phyloP scores from a whole-genome alignment of 2,797 vertebrate genomes.

The Enteromius mattozi region DNA sequence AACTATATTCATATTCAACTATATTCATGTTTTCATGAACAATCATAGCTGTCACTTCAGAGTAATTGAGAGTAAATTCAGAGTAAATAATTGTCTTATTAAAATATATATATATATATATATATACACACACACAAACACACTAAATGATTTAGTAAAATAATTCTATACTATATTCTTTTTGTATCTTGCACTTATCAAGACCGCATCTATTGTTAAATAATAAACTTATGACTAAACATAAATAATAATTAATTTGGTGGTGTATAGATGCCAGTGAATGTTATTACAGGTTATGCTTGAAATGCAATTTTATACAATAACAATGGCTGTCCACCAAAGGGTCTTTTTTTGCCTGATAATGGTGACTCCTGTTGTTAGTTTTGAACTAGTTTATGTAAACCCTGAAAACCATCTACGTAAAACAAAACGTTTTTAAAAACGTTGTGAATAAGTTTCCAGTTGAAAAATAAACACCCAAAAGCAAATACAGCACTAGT shows the following conservation, averaged over 20 bases:
- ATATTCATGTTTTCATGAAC: too few relatives aligned
- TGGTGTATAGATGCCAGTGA: not conserved
- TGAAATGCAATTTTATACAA: not conserved
- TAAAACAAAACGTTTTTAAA: not conserved
- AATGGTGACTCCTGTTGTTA: not conserved
- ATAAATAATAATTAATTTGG: too few relatives aligned
- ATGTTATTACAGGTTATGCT: not conserved
- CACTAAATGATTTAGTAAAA: too few relatives aligned
- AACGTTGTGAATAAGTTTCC: not conserved
- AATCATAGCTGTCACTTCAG: too few relatives aligned
- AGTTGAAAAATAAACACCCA: not conserved
- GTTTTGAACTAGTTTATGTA: not conserved
- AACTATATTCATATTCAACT: too few relatives aligned
- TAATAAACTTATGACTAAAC: too few relatives aligned
- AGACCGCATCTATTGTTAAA: not conserved
- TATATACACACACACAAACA: too few relatives aligned
- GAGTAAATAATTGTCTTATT: too few relatives aligned
- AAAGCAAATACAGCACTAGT: not conserved
- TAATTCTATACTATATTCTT: not conserved
- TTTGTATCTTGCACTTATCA: not conserved
- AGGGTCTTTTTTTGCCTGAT: not conserved
- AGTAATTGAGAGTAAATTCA: too few relatives aligned
- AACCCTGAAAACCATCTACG: not conserved
- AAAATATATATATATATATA: too few relatives aligned
- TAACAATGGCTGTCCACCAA: not conserved